Evolutionary conservation across 1,140 invertebrate species (phyloP).

Genomic region (Sweltsa coloradensis): DNA sequence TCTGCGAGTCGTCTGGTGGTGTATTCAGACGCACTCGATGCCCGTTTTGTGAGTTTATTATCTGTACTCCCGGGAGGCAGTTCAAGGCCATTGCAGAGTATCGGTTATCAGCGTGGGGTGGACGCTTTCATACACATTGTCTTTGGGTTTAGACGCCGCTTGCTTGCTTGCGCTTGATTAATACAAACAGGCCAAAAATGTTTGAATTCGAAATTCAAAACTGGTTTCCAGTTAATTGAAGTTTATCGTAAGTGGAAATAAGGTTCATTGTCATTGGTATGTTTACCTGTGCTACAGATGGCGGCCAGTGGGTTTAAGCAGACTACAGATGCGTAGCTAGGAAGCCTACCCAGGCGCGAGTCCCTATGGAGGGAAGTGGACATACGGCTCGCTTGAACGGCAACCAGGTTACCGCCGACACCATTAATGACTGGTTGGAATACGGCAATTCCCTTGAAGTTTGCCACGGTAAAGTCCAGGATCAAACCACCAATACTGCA

Average conservation of each 20-base stretch:
- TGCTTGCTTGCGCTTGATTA: too few relatives aligned
- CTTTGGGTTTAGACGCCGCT: too few relatives aligned
- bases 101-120: too few relatives aligned
- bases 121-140: too few relatives aligned
- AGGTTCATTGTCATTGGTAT: background rate
- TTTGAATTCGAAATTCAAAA: too few relatives aligned
- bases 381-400: constrained; percentile 84
- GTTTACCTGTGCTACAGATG: constrained; percentile 51
- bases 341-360: constrained; percentile 39
- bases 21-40: too few relatives aligned
- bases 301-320: constrained; percentile 50
- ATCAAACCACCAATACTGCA: constrained; percentile 63
- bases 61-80: too few relatives aligned
- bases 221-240: background rate
- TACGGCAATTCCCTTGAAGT: constrained; percentile 71
- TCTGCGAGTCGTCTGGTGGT: too few relatives aligned
- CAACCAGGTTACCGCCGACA: constrained; percentile 87
- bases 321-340: constrained; percentile 31
- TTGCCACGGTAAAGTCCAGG: constrained; percentile 64
- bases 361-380: constrained; percentile 75
- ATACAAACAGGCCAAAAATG: too few relatives aligned
- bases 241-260: background rate
- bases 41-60: too few relatives aligned
- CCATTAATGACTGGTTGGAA: constrained; percentile 84
- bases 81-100: too few relatives aligned